Evolutionary conservation across 1,140 invertebrate species (phyloP).

Genomic region (Drosophila kurseongensis): DNA sequence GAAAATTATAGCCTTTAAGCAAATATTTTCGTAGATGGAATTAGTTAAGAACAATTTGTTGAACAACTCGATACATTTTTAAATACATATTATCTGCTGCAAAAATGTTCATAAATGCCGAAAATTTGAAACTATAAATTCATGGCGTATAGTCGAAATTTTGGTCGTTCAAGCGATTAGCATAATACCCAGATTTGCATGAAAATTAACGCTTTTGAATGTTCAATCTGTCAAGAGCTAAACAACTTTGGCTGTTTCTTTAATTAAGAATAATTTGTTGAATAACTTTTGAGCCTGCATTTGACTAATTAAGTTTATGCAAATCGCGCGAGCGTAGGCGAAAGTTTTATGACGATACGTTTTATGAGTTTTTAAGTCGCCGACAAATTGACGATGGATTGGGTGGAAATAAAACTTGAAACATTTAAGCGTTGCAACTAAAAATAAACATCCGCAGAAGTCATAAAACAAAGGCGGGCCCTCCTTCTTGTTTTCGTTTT

Average conservation of each 20-base stretch:
- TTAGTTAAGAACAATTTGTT: conserved; percentile 1
- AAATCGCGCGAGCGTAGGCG: conserved; percentile 44
- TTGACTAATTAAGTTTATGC: conserved; percentile 57
- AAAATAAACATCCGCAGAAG: conserved; percentile 50
- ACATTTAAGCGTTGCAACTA: conserved; percentile 39
- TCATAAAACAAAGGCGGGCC: conserved; percentile 26
- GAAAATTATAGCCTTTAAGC: conserved; percentile 49
- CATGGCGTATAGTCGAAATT: conserved; percentile 1
- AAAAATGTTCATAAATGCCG: conserved; percentile 38
- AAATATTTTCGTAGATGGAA: conserved; percentile 9
- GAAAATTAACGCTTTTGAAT: conserved; percentile 31
- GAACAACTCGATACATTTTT: conserved; percentile 4
- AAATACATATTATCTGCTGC: conserved; percentile 7
- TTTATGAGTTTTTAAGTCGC: conserved; percentile 52
- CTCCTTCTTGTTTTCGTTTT: conserved; percentile 25
- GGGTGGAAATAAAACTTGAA: conserved; percentile 28
- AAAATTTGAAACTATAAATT: conserved; percentile 47
- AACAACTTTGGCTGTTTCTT: conserved; percentile 11
- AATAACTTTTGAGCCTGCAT: conserved; percentile 36
- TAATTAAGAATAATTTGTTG: conserved; percentile 68
- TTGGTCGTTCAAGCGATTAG: conserved; percentile 13
- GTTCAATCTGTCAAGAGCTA: conserved; percentile 21
- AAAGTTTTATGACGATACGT: conserved; percentile 46
- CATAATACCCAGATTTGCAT: conserved; percentile 28
- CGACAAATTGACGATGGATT: conserved; percentile 44